Base-by-base conservation (phyloP, 2,797 vertebrate genomes). In the Rhinatrema bivittatum region DNA sequence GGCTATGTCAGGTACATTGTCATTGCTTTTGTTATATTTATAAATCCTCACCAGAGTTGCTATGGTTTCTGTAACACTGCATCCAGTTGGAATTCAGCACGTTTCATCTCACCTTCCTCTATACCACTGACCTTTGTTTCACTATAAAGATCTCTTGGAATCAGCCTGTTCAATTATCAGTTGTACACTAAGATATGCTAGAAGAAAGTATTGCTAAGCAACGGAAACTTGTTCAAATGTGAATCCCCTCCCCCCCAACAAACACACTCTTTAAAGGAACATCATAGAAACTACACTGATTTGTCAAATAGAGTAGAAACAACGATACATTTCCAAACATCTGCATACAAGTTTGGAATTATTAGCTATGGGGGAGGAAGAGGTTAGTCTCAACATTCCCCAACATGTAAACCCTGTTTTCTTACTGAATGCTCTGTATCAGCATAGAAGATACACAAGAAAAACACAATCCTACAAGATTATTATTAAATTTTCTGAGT, bases 21-120 rank as follows among this genome's bases (percentile, higher is more conserved):
- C 24, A 26, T 36, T 49, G 32, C 39, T 43, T 50, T 39, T 31
- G 8, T 15, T 46, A 11, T 46, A 55, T 56, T 71, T 64, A 54
- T 44, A 64, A 39, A 42, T 10, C 22, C 33, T 35, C 49, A 4
- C 23, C 42, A 19, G 46, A 59, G 48, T 56, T 48, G 31, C 65
- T 44, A 40, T 52, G 48, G 46, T 58, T 59, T 64, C 62, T 52
- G 33, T 21, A 53, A 32, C 39, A 1, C 5, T 31, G 36, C 46
- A 29, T 16, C 42, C 55, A 31, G 50, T 51, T 53, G 51, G 43
- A 18, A 60, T 62, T 52, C 45, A 31, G 21, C 1, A 4, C 14
- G 14, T 24, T 31, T 60, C 28, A 40, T 59, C 59, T 58, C 46
- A 59, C 60, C 54, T 69, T 66, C 56, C n/a, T 37, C 41, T 42